These are phyloP conservation scores for Drosophila nannoptera DNA, from an alignment of 1,140 invertebrate species.

Conservation along the genomic window DNA sequence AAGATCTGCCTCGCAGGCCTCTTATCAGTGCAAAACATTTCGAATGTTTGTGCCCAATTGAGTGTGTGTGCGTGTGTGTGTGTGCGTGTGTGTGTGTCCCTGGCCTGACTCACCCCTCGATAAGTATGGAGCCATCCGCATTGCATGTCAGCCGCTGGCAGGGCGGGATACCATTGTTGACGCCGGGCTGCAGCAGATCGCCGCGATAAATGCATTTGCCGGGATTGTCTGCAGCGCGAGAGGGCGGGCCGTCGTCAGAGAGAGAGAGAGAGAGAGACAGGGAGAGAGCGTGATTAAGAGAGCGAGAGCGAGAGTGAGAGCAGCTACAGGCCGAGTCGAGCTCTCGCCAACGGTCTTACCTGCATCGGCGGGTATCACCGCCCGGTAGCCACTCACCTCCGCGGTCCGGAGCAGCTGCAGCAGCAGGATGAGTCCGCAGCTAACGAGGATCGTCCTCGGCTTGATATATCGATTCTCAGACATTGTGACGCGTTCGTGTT, in stretches of 20 bases:
- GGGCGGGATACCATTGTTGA: constrained; percentile 65
- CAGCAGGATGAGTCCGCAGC: constrained; percentile 21
- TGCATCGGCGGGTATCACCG: constrained; percentile 60
- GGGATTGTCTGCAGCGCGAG: constrained; percentile 43
- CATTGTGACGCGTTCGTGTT: constrained; percentile 61
- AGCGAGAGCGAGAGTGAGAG: neutral
- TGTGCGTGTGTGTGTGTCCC: constrained; percentile 8
- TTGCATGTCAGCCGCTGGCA: constrained; percentile 72
- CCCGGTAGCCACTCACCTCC: constrained; percentile 59
- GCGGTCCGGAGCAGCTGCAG: constrained; percentile 11
- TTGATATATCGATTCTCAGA: constrained; percentile 26
- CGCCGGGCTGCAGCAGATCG: constrained; percentile 52
- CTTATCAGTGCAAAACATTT: constrained; percentile 56
- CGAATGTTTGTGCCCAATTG: constrained; percentile 20
- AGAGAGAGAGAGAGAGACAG: neutral
- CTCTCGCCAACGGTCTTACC: constrained; percentile 26
- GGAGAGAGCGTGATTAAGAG: neutral
- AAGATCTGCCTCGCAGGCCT: neutral
- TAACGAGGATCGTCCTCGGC: constrained; percentile 29
- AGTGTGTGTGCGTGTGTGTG: constrained; percentile 1
- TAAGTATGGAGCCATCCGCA: constrained; percentile 65
- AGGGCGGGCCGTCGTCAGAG: neutral
- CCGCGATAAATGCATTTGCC: constrained; percentile 74
- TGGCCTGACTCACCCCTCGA: constrained; percentile 72
- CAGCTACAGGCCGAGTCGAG: neutral